These are phyloP conservation scores for Pterostichus madidus DNA, from an alignment of 2,888 invertebrate species.

Conservation along the genomic window DNA sequence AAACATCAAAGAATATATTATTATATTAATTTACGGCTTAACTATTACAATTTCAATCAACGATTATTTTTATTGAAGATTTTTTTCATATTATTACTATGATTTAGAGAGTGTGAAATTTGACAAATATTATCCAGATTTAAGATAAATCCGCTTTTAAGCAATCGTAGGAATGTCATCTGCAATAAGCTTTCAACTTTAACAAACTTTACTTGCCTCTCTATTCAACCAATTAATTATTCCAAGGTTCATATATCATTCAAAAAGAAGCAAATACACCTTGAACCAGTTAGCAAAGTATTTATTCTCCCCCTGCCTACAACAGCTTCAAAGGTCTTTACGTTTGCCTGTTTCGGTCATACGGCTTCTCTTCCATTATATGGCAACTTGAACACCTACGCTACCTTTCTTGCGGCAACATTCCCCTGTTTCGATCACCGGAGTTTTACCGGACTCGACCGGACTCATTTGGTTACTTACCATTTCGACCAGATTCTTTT, in stretches of 20 bases:
- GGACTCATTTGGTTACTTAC: too few relatives aligned
- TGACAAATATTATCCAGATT: too few relatives aligned
- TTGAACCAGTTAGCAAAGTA: conserved; percentile 10
- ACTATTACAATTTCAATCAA: too few relatives aligned
- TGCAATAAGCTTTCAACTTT: not conserved
- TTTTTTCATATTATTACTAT: too few relatives aligned
- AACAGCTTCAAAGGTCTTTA: conserved; percentile 1
- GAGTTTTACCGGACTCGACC: not conserved
- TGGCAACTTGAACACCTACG: not conserved
- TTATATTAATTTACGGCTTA: too few relatives aligned
- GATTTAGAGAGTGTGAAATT: too few relatives aligned
- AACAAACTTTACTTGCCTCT: not conserved
- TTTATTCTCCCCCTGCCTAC: not conserved
- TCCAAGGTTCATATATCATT: conserved; percentile 6
- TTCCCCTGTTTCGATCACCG: not conserved
- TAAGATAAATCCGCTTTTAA: too few relatives aligned
- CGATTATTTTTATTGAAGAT: too few relatives aligned
- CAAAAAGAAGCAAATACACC: conserved; percentile 9
- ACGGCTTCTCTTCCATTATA: not conserved
- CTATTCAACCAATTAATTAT: conserved; percentile 1
- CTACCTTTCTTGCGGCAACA: not conserved
- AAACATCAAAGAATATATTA: too few relatives aligned
- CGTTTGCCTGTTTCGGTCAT: conserved; percentile 3
- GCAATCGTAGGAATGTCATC: not conserved
- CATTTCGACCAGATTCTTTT: too few relatives aligned